Base-by-base conservation (phyloP, 1,140 invertebrate genomes). In the Heliconius eleuchia region DNA sequence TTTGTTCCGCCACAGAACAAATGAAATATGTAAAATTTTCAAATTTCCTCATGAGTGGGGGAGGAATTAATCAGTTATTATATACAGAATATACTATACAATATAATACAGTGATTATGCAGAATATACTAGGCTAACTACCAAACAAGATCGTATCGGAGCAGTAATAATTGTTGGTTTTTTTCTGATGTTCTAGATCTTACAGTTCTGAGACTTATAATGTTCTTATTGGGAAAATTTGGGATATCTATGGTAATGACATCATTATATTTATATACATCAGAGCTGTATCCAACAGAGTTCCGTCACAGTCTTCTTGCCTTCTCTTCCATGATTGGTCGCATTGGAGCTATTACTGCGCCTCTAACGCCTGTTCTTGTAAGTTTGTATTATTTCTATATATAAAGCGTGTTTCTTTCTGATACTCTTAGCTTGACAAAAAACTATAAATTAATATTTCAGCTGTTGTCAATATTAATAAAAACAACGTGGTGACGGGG, bases 251-350 rank as follows among this genome's bases (percentile, higher is more conserved):
- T 95, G 74, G 95, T 96, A 18, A 96, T 96, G 85, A 95, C 95
- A 55, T 94, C 95, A 3, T 86, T 97, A 19, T 97, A 97, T 86
- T 93, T 97, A 73, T 96, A 95, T 80, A 96, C 96, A 0, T 95
- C 96, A 2, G 96, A 97, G 90, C 94, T 97, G 86, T 97, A 96
- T 82, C 96, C 96, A 2, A 97, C 96, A 2, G 95, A 95, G 82
- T 92, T 96, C 73, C 94, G 96, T 2, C 96, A 96, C 83, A 96
- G 95, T 46, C 88, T 96, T 23, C 92, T 97, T 37, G 89, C 89
- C 27, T 91, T 91, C 83, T 91, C 90, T 11, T 90, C 89, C 57
- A 92, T 89, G 89, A 84, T 92, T 52, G 89, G 90, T n/a, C 84
- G 89, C 57, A 73, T 91, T 16, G 90, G 90, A 9, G 88, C 87